A percentile compares a stretch with the other conserved stretches of the same genome.
phyloP scores from a whole-genome alignment of 2,797 vertebrate genomes.

The Naso thynnoides region DNA sequence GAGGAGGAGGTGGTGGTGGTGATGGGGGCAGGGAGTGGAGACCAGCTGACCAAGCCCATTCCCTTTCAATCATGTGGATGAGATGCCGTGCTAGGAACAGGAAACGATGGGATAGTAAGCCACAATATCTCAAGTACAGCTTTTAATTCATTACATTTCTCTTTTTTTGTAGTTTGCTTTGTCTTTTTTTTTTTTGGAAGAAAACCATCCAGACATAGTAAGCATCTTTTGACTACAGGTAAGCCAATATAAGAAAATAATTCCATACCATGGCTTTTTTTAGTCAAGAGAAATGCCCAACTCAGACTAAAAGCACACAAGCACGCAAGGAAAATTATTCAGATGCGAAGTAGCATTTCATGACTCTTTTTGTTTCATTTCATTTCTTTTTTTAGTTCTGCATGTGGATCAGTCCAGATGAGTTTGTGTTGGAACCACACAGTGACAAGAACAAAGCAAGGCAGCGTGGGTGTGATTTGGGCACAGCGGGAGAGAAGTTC shows the following conservation, averaged over 20 bases:
- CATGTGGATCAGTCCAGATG: conserved; percentile 86
- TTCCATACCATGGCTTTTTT: conserved; percentile 79
- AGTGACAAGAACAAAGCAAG: conserved; percentile 90
- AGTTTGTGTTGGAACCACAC: conserved; percentile 86
- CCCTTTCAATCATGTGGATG: conserved; percentile 86
- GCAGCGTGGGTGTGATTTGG: conserved; percentile 89
- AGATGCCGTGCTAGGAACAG: conserved; percentile 85
- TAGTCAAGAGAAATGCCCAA: conserved; percentile 83
- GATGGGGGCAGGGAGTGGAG: conserved; percentile 70
- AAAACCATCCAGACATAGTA: conserved; percentile 85
- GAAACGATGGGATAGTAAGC: conserved; percentile 88
- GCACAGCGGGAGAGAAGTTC: conserved; percentile 86
- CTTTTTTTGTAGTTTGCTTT: conserved; percentile 67
- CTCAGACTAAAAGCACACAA: conserved; percentile 94
- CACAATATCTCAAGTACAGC: conserved; percentile 89
- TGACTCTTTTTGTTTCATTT: conserved; percentile 76
- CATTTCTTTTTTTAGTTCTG: conserved; percentile 80
- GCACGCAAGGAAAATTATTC: conserved; percentile 83
- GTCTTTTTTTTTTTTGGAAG: conserved; percentile 71
- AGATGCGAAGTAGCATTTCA: conserved; percentile 88
- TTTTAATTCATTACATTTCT: conserved; percentile 77
- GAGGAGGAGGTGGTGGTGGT: conserved; percentile 57
- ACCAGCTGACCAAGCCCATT: conserved; percentile 86
- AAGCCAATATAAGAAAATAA: conserved; percentile 85
- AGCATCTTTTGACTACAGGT: conserved; percentile 86